Conservation (phyloP, 2,113 vertebrate species). For the Megaleporinus macrocephalus region DNA sequence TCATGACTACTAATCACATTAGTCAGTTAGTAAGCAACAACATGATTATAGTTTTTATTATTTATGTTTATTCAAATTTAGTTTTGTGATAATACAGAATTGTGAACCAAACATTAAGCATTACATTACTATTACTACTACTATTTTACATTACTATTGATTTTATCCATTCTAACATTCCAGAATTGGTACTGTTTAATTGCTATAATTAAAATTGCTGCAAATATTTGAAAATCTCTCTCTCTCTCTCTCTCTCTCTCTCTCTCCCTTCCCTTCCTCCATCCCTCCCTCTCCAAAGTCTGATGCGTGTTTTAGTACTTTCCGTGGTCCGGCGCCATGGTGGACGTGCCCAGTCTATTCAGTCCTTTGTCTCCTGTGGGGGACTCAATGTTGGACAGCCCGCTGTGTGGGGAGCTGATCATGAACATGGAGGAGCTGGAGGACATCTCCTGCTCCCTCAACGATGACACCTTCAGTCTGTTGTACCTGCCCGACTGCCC, state of each 20-base stretch:
- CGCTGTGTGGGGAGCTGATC: conserved; percentile 86
- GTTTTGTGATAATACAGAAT: too few relatives aligned
- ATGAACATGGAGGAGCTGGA: conserved; percentile 85
- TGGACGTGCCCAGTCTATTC: conserved; percentile 82
- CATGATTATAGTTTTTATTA: too few relatives aligned
- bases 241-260: neutral
- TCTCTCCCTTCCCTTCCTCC: neutral
- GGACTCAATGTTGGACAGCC: conserved; percentile 84
- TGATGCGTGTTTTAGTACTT: conserved; percentile 67
- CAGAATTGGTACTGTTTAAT: too few relatives aligned
- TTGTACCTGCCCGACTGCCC: conserved; percentile 85
- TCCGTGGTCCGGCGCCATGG: conserved; percentile 77
- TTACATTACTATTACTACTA: too few relatives aligned
- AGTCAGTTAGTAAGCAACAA: too few relatives aligned
- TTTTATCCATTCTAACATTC: too few relatives aligned
- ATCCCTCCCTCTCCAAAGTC: conserved; percentile 52
- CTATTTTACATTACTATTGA: too few relatives aligned
- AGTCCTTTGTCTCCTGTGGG: conserved; percentile 83
- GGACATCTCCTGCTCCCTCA: conserved; percentile 84
- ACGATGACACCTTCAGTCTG: conserved; percentile 79
- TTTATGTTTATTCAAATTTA: too few relatives aligned
- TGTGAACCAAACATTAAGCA: too few relatives aligned
- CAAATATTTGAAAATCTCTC: neutral
- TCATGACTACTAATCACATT: too few relatives aligned
- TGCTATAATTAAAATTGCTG: too few relatives aligned